Evolutionary conservation across 2,797 vertebrate genomes (phyloP).

Genomic region (Sphenopsis melanotis): DNA sequence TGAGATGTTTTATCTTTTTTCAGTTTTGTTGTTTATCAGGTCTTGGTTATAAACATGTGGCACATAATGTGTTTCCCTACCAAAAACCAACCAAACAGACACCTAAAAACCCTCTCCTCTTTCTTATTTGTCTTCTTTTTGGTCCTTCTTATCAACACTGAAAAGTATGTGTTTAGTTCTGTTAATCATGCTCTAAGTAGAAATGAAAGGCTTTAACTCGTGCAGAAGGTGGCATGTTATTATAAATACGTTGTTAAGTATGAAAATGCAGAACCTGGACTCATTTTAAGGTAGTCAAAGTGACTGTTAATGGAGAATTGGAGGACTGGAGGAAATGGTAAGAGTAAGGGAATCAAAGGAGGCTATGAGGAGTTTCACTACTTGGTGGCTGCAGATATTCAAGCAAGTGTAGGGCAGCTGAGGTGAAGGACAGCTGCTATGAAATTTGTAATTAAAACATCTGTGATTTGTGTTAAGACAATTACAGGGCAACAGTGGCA

Average conservation of each 20-base stretch:
- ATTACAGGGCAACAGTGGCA: not conserved
- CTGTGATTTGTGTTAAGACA: not conserved
- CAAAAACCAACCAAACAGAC: not conserved
- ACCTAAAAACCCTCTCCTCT: not conserved
- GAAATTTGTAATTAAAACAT: conserved; percentile 12
- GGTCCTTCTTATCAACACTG: not conserved
- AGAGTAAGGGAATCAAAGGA: not conserved
- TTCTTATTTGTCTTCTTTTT: not conserved
- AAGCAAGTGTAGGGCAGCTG: not conserved
- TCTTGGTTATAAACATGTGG: not conserved
- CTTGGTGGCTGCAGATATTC: not conserved
- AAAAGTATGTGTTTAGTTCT: not conserved
- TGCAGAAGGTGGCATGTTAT: not conserved
- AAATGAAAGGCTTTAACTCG: not conserved
- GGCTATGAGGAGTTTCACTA: not conserved
- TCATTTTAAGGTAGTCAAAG: not conserved
- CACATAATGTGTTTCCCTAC: not conserved
- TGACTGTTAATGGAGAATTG: not conserved
- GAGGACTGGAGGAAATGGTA: not conserved
- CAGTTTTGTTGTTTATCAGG: not conserved
- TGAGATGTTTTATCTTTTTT: not conserved
- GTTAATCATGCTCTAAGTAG: not conserved
- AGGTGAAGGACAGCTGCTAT: not conserved
- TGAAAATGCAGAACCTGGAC: not conserved
- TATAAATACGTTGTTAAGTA: not conserved